These are phyloP conservation scores for Copidosoma floridanum DNA, from an alignment of 1,140 invertebrate species.

Conservation along the genomic window DNA sequence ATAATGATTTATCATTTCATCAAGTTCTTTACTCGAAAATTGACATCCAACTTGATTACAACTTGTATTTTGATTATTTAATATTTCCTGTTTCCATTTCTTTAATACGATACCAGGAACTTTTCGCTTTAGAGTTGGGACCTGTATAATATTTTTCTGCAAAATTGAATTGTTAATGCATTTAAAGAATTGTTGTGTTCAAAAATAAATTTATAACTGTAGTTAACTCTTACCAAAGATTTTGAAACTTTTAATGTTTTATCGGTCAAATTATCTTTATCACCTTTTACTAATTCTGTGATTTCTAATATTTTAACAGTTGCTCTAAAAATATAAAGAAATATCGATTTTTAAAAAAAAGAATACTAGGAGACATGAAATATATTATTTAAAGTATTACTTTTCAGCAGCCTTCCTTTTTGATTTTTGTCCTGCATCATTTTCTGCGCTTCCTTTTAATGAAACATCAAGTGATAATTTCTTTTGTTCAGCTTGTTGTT, in stretches of 20 bases:
- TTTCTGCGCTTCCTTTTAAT: neutral
- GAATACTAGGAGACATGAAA: too few species aligned
- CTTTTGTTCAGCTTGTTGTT: conserved; percentile 32
- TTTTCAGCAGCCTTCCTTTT: conserved; percentile 60
- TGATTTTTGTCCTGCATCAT: conserved; percentile 23
- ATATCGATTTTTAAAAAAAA: neutral
- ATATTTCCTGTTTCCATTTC: conserved; percentile 41
- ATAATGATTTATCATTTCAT: conserved; percentile 44
- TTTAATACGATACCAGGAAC: conserved; percentile 38
- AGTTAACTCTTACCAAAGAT: conserved; percentile 3
- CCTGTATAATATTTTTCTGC: conserved; percentile 38
- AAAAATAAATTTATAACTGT: neutral
- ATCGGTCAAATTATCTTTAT: conserved; percentile 24
- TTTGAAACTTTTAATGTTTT: conserved; percentile 20
- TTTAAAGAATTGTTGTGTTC: neutral
- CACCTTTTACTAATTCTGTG: conserved; percentile 34
- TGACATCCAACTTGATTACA: conserved; percentile 44
- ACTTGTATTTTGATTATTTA: conserved; percentile 15
- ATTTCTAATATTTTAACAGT: conserved; percentile 46
- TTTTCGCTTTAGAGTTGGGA: conserved; percentile 32
- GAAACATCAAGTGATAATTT: conserved; percentile 20
- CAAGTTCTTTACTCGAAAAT: conserved; percentile 30
- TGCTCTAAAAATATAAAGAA: conserved; percentile 36
- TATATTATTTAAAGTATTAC: too few species aligned
- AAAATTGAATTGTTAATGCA: conserved; percentile 19